Evolutionary conservation across 2,113 vertebrate species (phyloP).

Genomic region (Pontoporia blainvillei): DNA sequence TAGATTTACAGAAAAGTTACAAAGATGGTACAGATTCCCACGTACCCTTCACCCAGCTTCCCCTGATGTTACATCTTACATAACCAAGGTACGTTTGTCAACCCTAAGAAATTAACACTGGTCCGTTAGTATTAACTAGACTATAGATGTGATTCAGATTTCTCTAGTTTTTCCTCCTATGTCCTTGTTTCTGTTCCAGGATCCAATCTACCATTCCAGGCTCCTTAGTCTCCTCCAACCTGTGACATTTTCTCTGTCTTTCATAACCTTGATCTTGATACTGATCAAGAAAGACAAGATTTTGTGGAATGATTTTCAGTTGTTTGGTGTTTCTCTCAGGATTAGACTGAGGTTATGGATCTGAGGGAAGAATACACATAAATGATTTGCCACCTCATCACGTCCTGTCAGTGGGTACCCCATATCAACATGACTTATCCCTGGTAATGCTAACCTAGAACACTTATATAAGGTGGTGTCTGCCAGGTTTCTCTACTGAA

Average conservation of each 20-base stretch:
- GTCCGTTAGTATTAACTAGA: not conserved
- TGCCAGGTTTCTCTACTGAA: not conserved
- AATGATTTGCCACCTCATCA: not conserved
- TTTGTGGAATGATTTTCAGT: not conserved
- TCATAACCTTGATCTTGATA: not conserved
- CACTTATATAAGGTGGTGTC: not conserved
- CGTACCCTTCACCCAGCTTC: not conserved
- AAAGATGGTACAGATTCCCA: not conserved
- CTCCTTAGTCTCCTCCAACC: not conserved
- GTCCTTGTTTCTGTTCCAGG: not conserved
- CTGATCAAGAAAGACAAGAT: not conserved
- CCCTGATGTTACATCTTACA: not conserved
- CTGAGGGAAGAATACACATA: not conserved
- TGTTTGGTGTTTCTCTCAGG: not conserved
- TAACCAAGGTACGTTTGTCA: not conserved
- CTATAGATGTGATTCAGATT: not conserved
- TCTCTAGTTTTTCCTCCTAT: not conserved
- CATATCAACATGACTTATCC: not conserved
- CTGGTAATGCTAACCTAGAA: not conserved
- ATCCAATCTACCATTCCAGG: not conserved
- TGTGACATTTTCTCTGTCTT: not conserved
- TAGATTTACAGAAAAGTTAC: not conserved
- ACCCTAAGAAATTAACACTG: not conserved
- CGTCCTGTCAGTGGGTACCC: accelerated
- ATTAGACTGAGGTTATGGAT: not conserved